Base-by-base conservation (phyloP, 2,888 invertebrate species). In the Apotomis betuletana region DNA sequence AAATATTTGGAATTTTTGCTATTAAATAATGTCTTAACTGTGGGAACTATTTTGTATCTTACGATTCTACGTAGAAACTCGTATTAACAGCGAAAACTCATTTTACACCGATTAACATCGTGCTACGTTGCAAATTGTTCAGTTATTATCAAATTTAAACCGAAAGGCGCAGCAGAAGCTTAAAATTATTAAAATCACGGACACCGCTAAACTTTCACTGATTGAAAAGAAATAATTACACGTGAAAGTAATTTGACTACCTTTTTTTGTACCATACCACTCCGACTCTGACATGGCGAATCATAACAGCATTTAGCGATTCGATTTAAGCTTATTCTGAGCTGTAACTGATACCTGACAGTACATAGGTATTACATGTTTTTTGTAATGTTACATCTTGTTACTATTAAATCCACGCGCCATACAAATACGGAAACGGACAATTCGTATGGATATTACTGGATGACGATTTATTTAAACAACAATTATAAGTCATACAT, bases 181-280 rank as follows among this genome's bases (percentile, higher is more conserved):
- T 61, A 51, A 59, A 57, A 55, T 67, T 51, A 57, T 62, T 51
- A 71, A 71, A 71, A 61, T 70, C 71, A 62, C 27, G 57, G 41
- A 61, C 49, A 6, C 55, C 27, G 61, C 54, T 49, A 61, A 70
- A 73, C 73, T 75, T 74, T 75, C 74, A 61, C 74, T 64, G 68
- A 75, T 75, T 73, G 73, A 75, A 70, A 74, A 75, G 67, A 73
- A 70, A 70, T 67, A 67, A 69, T 69, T 73, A 69, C 69, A 54
- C 57, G 73, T 65, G 73, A 73, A 73, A 70, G 73, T 70, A 73
- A 70, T 70, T 73, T 65, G 72, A 51, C 41, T 67, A 52, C 61
- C 49, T 41, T 71, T 63, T 27, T 67, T 63, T 72, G 60, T 62
- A 67, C 71, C 67, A 38, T 68, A 68, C 72, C 72, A 10, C 44